Evolutionary conservation across 2,797 vertebrate genomes (phyloP).

Genomic region (Intellagama lesueurii): DNA sequence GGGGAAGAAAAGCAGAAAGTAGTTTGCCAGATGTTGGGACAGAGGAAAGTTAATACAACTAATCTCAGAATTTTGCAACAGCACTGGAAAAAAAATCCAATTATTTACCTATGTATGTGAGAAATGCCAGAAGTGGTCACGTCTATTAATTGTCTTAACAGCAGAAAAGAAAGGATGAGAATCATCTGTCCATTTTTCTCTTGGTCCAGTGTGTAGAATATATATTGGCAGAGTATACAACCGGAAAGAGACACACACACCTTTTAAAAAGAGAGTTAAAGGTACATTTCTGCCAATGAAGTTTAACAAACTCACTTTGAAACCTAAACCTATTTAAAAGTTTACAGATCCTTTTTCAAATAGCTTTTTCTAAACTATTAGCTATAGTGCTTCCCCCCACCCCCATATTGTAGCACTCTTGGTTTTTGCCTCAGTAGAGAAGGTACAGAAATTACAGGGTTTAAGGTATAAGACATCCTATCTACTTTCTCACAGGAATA

Average conservation of each 20-base stretch:
- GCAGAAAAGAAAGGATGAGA: neutral
- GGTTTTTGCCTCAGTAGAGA: slow-evolving; percentile 31
- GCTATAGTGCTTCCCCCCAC: slow-evolving; percentile 24
- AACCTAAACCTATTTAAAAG: slow-evolving; percentile 50
- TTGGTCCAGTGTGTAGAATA: neutral
- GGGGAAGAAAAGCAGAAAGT: too few species aligned
- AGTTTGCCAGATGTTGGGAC: too few species aligned
- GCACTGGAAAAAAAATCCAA: neutral
- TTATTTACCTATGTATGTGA: neutral
- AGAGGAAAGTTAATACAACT: neutral
- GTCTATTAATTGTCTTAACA: neutral
- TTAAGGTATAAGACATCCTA: slow-evolving; percentile 18
- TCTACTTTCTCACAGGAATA: slow-evolving; percentile 32
- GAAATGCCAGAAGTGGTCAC: neutral
- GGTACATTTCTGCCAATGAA: neutral
- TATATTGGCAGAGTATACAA: neutral
- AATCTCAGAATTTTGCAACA: neutral
- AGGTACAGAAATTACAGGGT: slow-evolving; percentile 43
- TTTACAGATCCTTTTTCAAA: slow-evolving; percentile 23
- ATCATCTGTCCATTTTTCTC: neutral
- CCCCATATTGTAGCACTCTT: neutral
- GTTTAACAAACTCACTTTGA: slow-evolving; percentile 54
- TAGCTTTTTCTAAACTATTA: slow-evolving; percentile 45
- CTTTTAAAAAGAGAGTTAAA: slow-evolving; percentile 13
- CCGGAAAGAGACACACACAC: neutral